These are phyloP conservation scores for Meloidogyne exigua DNA, from an alignment of 1,140 invertebrate species.

Conservation along the genomic window DNA sequence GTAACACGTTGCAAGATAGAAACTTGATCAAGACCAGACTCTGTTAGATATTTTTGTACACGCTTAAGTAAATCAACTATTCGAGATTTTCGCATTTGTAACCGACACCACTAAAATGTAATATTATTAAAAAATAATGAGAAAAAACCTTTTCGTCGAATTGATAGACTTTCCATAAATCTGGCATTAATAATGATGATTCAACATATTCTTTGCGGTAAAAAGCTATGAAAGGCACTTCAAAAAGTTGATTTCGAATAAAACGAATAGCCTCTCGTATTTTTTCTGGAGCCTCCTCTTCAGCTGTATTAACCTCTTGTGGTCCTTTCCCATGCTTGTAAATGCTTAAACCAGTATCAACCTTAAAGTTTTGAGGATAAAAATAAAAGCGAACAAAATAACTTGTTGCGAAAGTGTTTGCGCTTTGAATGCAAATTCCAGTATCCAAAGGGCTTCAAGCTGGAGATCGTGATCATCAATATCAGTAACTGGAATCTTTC, in stretches of 20 bases:
- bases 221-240: slow-evolving; percentile 94
- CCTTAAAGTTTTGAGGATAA: slow-evolving; percentile 21
- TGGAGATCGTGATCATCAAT: slow-evolving; percentile 79
- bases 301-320: slow-evolving; percentile 16
- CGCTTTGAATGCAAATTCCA: slow-evolving; percentile 81
- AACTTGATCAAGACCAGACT: slow-evolving; percentile 10
- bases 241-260: slow-evolving; percentile 75
- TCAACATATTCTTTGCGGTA: slow-evolving; percentile 97
- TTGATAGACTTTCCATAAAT: slow-evolving; percentile 91
- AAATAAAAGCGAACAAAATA: background rate
- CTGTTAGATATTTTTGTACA: slow-evolving; percentile 29
- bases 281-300: slow-evolving; percentile 68
- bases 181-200: slow-evolving; percentile 87
- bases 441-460: slow-evolving; percentile 95
- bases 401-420: slow-evolving; percentile 39
- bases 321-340: slow-evolving; percentile 12
- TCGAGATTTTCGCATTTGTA: slow-evolving; percentile 36
- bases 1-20: slow-evolving; percentile 30
- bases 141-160: slow-evolving; percentile 65
- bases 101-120: slow-evolving; percentile 38
- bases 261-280: slow-evolving; percentile 91
- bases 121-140: slow-evolving; percentile 60
- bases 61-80: slow-evolving; percentile 31
- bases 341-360: slow-evolving; percentile 27
- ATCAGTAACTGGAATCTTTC: slow-evolving; percentile 77